Base-by-base conservation (phyloP, 2,113 vertebrate genomes). In the Ochotona princeps region DNA sequence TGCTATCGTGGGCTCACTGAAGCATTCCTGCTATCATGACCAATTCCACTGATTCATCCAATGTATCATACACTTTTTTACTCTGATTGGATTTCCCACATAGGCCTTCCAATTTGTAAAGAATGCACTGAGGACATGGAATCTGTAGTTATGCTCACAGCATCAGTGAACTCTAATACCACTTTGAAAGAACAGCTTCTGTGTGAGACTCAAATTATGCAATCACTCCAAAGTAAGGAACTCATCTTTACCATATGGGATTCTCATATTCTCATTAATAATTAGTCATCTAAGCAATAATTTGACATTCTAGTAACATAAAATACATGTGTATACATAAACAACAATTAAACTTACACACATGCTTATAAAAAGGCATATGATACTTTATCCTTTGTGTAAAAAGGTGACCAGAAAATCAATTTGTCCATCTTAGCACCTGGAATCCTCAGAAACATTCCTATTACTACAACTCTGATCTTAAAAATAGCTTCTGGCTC, bases 261-360 rank as follows among this genome's bases (percentile, higher is more conserved):
- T 26, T 28, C 2, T 76, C 21, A 17, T 60, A 23, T 21, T 28
- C 15, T 84, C 0, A 12, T 23, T 81, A 49, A 35, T n/a, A 49
- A 66, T 49, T 74, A 38, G 79, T 84, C 65, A 89, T 78, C 83
- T 75, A 91, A 76, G 47, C 8, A 60, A 47, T 67, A 87, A 69
- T 54, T 5, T 66, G 67, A 26, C 32, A 75, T 81, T 65, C 47
- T 44, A 65, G 26, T 51, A 84, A 84, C 44, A 72, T 75, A 65
- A 87, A 13, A 86, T 1, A 11, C 17, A 17, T 28, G 49, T 12
- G 30, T 1, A n/a, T 14, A 57, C 1, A 65, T 17, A 51, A 0
- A 35, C 15, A 61, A 38, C 25, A 8, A 38, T 32, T 20, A 54
- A 70, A 73, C 25, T 72, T 51, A 26, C 0, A 17, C 25, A 38